Base-by-base conservation (phyloP, 64 coral and sea anemone genomes). In the Porites lutea region DNA sequence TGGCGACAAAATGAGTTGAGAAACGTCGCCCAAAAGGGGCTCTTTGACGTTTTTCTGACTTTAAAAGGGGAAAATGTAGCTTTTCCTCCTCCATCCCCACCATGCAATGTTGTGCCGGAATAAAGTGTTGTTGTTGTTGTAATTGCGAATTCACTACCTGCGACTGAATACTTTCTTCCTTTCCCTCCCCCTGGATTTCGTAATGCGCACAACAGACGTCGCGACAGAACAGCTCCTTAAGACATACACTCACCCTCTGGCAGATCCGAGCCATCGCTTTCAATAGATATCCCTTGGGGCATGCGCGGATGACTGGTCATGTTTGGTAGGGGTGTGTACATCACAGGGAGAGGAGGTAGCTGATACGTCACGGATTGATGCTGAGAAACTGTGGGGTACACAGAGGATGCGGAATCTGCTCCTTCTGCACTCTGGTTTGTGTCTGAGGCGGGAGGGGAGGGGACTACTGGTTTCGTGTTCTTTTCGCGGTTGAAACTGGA, bases 251-350 rank as follows among this genome's bases (percentile, higher is more conserved):
- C 48, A 92, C 91, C 91, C 22, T 87, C 68, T 10, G 91, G 91
- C 13, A 92, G 72, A 70, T 92, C 91, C 13, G 71, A 75, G 14
- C 82, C 91, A 46, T 57, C 75, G 12, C 71, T 74, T 78, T 92
- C 91, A 14, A 54, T 3, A 3, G 91, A 92, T 63, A 84, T 84
- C 12, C 62, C 81, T 20, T 51, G 46, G 12, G 81, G 81, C 63
- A 84, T 22, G 61, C 81, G 81, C 4, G 81, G 81, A 7, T 21
- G 44, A 67, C 63, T 68, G 61, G 81, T 84, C 81, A 57, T 48
- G 60, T 79, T 65, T 13, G 71, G 57, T 19, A 59, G 48, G 13
- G 6, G 70, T 13, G 22, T 46, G 91, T 43, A 92, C 46, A 65
- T 48, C 60, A 52, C 13, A 19, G 72, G 52, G 8, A 87, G 7